Conservation (phyloP, 2,113 vertebrate species). For the Bombycilla garrulus region DNA sequence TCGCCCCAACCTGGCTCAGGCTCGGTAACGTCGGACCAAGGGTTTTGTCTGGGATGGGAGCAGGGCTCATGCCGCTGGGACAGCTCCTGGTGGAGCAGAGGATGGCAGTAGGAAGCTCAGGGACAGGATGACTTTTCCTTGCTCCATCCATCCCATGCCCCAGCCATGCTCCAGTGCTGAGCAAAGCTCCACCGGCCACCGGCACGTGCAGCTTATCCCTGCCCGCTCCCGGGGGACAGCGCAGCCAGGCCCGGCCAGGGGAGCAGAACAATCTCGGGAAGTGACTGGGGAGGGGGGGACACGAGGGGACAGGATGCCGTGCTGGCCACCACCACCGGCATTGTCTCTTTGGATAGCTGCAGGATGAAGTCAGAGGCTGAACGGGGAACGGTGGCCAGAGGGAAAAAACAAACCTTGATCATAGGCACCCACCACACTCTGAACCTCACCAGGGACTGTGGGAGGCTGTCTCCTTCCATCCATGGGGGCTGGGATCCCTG, state of each 20-base stretch:
- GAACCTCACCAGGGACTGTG: background rate
- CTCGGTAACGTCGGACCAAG: accelerated
- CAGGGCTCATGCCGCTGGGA: accelerated
- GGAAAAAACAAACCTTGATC: background rate
- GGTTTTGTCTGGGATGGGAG: background rate
- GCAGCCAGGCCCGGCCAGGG: background rate
- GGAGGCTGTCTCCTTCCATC: background rate
- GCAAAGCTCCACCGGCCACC: accelerated
- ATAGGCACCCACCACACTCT: accelerated
- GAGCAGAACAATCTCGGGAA: constrained; percentile 60
- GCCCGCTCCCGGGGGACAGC: background rate
- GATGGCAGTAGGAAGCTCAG: background rate
- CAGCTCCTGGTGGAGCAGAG: accelerated
- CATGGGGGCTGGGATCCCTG: accelerated
- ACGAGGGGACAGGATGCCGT: constrained; percentile 8
- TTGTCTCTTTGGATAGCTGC: constrained; percentile 20
- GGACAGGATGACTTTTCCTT: accelerated
- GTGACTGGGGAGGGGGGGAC: background rate
- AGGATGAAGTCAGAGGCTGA: background rate
- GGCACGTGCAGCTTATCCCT: background rate
- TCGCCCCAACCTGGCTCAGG: accelerated
- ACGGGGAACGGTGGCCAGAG: accelerated
- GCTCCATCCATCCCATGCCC: accelerated
- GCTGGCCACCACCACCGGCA: background rate
- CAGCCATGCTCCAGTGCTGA: accelerated